A percentile compares a stretch with the other conserved stretches of the same genome.
Evolutionary conservation across 2,113 vertebrate genomes (phyloP).

Genomic region (Xiphorhynchus elegans): DNA sequence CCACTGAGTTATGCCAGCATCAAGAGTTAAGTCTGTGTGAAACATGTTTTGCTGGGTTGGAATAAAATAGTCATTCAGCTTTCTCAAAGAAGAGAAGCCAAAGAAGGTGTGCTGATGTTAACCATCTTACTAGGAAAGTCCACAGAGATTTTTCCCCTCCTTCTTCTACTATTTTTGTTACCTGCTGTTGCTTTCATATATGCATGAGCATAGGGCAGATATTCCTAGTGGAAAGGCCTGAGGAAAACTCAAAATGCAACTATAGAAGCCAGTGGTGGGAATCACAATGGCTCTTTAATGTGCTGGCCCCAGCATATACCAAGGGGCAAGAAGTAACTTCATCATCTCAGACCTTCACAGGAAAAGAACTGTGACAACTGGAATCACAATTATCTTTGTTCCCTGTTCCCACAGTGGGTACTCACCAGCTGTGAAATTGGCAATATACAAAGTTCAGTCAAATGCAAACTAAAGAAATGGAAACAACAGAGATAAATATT

Average conservation of each 20-base stretch:
- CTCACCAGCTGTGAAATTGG: not conserved
- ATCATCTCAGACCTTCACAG: not conserved
- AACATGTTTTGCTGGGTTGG: not conserved
- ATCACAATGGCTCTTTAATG: not conserved
- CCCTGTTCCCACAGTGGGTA: not conserved
- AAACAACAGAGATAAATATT: conserved; percentile 30
- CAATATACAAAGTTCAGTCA: conserved; percentile 27
- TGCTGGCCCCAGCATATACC: not conserved
- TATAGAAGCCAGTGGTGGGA: rapidly evolving
- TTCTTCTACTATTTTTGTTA: not conserved
- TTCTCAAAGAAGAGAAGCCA: not conserved
- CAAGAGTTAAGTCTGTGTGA: not conserved
- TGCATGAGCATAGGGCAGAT: rapidly evolving
- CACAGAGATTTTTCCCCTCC: rapidly evolving
- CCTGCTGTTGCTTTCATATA: rapidly evolving
- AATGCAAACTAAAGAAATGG: conserved; percentile 14
- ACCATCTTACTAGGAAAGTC: not conserved
- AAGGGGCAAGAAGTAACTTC: not conserved
- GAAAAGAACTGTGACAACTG: not conserved
- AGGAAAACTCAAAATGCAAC: not conserved
- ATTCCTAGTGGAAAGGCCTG: not conserved
- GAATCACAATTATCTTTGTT: not conserved
- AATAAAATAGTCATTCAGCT: not conserved
- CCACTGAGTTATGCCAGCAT: not conserved
- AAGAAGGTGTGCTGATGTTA: not conserved